A percentile compares a stretch with the other conserved stretches of the same genome.
These are phyloP conservation scores for Pseudomyrmex concolor DNA, from an alignment of 1,140 invertebrate genomes.

Conservation along the genomic window DNA sequence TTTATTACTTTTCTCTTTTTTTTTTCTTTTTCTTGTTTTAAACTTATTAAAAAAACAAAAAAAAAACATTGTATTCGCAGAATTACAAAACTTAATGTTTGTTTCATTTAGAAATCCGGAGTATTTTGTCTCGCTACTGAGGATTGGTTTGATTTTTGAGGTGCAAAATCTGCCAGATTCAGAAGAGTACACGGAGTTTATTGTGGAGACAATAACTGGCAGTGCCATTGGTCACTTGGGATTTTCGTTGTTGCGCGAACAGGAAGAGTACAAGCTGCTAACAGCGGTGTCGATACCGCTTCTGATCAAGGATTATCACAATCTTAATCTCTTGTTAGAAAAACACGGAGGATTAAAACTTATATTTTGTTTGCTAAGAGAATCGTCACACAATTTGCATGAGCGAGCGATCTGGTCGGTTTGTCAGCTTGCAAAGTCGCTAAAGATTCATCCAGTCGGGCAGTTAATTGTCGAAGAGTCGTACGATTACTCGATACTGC, in stretches of 20 bases:
- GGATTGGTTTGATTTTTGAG: slow-evolving; percentile 82
- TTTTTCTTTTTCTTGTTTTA: background rate
- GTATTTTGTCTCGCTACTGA: slow-evolving; percentile 80
- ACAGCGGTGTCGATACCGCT: slow-evolving; percentile 82
- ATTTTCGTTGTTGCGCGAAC: slow-evolving; percentile 75
- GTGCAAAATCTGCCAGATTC: slow-evolving; percentile 75
- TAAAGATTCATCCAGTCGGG: slow-evolving; percentile 75
- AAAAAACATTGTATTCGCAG: background rate
- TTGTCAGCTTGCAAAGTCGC: slow-evolving; percentile 74
- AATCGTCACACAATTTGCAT: slow-evolving; percentile 73
- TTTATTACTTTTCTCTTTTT: background rate
- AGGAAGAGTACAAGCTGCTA: slow-evolving; percentile 75
- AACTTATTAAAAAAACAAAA: background rate
- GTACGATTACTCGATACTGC: slow-evolving; percentile 23
- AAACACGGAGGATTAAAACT: slow-evolving; percentile 77
- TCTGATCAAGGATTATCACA: slow-evolving; percentile 74
- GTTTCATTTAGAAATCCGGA: slow-evolving; percentile 73
- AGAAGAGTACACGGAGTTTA: slow-evolving; percentile 72
- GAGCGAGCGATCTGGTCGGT: slow-evolving; percentile 80
- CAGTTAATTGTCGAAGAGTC: slow-evolving; percentile 12
- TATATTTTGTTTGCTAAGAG: slow-evolving; percentile 76
- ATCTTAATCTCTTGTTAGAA: slow-evolving; percentile 73
- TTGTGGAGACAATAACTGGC: slow-evolving; percentile 75
- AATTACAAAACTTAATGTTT: background rate
- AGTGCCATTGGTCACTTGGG: slow-evolving; percentile 79